phyloP scores from a whole-genome alignment of 2,888 invertebrate species.

The Sympetrum striolatum region DNA sequence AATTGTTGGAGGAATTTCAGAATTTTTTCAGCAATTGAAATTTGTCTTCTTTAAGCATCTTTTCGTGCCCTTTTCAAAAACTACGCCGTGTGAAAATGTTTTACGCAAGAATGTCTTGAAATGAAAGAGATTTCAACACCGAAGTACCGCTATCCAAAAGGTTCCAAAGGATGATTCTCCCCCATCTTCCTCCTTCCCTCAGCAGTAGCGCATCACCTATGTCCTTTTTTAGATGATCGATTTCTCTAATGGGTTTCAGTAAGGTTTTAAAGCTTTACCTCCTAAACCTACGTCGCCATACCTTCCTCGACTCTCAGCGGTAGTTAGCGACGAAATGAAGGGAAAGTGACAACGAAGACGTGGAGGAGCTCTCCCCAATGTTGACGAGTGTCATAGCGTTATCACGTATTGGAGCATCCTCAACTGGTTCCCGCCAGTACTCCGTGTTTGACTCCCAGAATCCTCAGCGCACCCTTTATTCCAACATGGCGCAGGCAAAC shows the following conservation, averaged over 20 bases:
- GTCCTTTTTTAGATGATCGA: background rate
- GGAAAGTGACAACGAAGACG: background rate
- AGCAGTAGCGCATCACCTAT: background rate
- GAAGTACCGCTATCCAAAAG: too few species aligned
- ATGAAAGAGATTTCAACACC: too few species aligned
- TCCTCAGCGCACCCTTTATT: background rate
- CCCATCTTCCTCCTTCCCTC: too few species aligned
- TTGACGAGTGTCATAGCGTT: background rate
- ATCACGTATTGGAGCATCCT: background rate
- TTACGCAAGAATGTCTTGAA: too few species aligned
- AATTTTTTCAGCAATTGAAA: too few species aligned
- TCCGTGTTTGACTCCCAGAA: background rate
- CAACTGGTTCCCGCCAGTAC: background rate
- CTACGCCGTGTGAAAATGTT: too few species aligned
- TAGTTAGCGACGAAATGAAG: background rate
- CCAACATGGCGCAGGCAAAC: conserved; percentile 23
- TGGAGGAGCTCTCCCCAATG: background rate
- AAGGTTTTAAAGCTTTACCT: background rate
- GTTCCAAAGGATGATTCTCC: too few species aligned
- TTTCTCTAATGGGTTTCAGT: background rate
- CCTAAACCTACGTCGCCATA: background rate
- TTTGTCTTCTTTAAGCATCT: too few species aligned
- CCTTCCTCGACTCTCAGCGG: background rate
- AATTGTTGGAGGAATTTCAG: too few species aligned
- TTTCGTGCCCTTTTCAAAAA: too few species aligned